phyloP scores from a whole-genome alignment of 2,113 vertebrate species.

The Engraulis encrasicolus region DNA sequence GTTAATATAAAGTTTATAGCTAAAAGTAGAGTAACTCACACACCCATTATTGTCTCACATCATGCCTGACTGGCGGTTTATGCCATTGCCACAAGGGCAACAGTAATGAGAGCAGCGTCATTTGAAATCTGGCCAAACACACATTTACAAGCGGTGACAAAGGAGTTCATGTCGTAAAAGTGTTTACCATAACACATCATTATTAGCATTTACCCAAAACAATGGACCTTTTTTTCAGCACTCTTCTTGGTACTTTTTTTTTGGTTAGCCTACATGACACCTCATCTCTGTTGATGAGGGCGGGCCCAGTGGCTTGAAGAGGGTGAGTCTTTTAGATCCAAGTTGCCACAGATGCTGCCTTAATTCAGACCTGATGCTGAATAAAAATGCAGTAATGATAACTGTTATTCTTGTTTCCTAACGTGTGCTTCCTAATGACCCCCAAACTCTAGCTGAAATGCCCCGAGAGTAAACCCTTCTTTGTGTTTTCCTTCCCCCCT shows the following conservation, averaged over 20 bases:
- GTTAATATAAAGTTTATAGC: not conserved
- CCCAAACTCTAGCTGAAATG: not conserved
- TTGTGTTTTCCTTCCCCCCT: not conserved
- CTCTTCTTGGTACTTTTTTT: not conserved
- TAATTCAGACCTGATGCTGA: not conserved
- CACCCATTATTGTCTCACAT: not conserved
- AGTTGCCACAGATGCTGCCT: not conserved
- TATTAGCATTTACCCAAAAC: slow-evolving; percentile 13
- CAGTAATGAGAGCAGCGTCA: slow-evolving; percentile 1
- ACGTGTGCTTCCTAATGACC: not conserved
- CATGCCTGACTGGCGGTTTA: not conserved
- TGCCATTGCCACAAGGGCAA: not conserved
- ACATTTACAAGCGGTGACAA: slow-evolving; percentile 5
- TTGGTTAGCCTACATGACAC: not conserved
- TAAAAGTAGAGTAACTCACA: not conserved
- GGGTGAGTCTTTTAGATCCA: not conserved
- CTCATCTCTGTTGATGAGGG: not conserved
- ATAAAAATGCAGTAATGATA: not conserved
- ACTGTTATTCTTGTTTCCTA: not conserved
- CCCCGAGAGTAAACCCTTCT: not conserved
- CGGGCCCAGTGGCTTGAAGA: not conserved
- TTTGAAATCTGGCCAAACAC: not conserved
- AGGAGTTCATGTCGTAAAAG: not conserved
- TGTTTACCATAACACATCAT: slow-evolving; percentile 12
- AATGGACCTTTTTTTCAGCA: not conserved